These are phyloP conservation scores for Linurgus olivaceus DNA, from an alignment of 2,797 vertebrate genomes.

Conservation along the genomic window DNA sequence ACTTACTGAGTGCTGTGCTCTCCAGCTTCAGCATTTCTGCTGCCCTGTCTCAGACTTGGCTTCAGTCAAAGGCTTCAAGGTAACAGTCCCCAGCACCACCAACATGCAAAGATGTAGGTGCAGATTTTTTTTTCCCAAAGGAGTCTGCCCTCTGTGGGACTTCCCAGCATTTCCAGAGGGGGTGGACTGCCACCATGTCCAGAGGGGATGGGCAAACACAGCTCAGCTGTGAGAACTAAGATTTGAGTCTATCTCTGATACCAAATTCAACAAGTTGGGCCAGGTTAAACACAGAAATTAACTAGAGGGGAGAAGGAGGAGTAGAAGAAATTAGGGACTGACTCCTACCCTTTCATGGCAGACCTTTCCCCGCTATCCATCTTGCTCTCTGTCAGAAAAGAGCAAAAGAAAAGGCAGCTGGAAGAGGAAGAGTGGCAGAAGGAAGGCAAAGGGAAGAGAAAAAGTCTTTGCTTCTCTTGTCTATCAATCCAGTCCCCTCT, in stretches of 20 bases:
- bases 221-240: neutral
- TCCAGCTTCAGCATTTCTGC: neutral
- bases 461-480: neutral
- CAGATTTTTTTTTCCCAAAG: neutral
- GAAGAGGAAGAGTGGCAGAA: neutral
- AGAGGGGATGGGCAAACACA: neutral
- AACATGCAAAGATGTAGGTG: fast-evolving
- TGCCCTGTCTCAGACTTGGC: neutral
- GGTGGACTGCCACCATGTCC: neutral
- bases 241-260: neutral
- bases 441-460: neutral
- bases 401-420: neutral
- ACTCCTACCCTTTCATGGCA: neutral
- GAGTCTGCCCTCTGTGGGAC: neutral
- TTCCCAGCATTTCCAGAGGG: neutral
- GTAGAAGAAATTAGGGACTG: neutral
- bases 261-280: neutral
- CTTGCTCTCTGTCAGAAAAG: neutral
- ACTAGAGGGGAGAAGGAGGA: neutral
- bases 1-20: neutral
- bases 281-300: neutral
- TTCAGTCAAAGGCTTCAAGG: neutral
- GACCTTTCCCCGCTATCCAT: neutral
- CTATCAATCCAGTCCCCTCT: neutral
- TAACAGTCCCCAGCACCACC: neutral